Evolutionary conservation across 2,113 vertebrate genomes (phyloP).

Genomic region (Climacteris rufus): DNA sequence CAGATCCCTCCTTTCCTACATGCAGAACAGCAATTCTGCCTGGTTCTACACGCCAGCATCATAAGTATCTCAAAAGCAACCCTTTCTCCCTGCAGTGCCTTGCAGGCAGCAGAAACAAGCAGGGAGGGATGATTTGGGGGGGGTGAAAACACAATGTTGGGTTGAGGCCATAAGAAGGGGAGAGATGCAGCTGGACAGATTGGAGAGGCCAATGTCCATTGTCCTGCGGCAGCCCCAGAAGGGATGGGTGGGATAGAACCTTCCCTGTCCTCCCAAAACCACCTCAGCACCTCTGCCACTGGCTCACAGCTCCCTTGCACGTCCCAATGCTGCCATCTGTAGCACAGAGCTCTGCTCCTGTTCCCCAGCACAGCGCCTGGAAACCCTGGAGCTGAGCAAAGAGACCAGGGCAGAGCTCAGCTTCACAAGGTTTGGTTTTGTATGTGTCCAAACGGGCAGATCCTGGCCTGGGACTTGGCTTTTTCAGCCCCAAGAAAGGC

Average conservation of each 20-base stretch:
- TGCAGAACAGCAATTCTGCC: fast-evolving
- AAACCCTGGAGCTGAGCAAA: neutral
- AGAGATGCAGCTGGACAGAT: fast-evolving
- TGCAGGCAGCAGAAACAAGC: neutral
- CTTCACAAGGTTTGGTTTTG: neutral
- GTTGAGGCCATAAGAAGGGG: neutral
- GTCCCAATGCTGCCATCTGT: constrained; percentile 36
- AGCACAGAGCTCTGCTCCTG: neutral
- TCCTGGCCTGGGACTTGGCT: neutral
- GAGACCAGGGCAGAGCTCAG: neutral
- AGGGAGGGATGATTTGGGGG: neutral
- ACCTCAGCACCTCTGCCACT: fast-evolving
- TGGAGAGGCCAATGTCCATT: neutral
- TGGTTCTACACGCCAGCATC: neutral
- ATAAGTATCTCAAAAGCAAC: neutral
- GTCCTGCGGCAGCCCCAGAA: neutral
- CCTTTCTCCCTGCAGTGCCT: neutral
- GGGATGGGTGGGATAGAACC: neutral
- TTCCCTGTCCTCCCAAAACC: neutral
- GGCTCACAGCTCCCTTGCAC: neutral
- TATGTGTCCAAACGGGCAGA: neutral
- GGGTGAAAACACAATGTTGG: neutral
- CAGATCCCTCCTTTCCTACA: neutral
- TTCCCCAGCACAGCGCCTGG: fast-evolving
- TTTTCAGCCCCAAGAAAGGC: neutral